phyloP scores from a whole-genome alignment of 1,140 invertebrate genomes.

The Lepidostoma basale region DNA sequence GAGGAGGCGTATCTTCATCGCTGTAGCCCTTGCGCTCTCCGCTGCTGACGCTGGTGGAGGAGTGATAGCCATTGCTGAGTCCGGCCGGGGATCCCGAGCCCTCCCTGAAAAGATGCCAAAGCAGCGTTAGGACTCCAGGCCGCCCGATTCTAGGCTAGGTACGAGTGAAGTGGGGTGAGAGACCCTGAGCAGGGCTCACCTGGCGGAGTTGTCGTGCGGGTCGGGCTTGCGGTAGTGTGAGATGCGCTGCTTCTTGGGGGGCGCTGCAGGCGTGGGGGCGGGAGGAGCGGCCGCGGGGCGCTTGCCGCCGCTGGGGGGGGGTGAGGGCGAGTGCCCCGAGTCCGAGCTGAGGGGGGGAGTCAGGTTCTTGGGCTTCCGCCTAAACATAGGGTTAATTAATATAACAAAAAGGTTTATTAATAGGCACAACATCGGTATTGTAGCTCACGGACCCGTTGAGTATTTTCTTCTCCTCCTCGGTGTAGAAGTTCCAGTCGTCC shows the following conservation, averaged over 20 bases:
- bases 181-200: no score
- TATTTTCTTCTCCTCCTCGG: slow-evolving; percentile 84
- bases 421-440: no score
- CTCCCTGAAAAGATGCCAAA: slow-evolving; percentile 32
- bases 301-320: slow-evolving; percentile 58
- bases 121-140: no score
- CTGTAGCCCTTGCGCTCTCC: slow-evolving; percentile 59
- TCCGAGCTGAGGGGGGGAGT: slow-evolving; percentile 86
- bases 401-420: no score
- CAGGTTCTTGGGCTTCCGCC: slow-evolving; percentile 86
- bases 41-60: slow-evolving; percentile 49
- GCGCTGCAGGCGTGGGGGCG: slow-evolving; percentile 57
- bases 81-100: slow-evolving; percentile 44
- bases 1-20: slow-evolving; percentile 56
- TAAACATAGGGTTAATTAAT: no score
- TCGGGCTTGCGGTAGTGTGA: slow-evolving; percentile 73
- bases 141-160: no score
- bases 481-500: slow-evolving; percentile 93
- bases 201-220: slow-evolving; percentile 44
- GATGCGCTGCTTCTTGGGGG: slow-evolving; percentile 80
- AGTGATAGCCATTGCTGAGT: slow-evolving; percentile 47
- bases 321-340: slow-evolving; percentile 70
- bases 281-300: slow-evolving; percentile 62
- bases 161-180: no score
- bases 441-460: slow-evolving; percentile 71